Conservation (phyloP, 2,888 invertebrate species). For the Catocala sponsa region DNA sequence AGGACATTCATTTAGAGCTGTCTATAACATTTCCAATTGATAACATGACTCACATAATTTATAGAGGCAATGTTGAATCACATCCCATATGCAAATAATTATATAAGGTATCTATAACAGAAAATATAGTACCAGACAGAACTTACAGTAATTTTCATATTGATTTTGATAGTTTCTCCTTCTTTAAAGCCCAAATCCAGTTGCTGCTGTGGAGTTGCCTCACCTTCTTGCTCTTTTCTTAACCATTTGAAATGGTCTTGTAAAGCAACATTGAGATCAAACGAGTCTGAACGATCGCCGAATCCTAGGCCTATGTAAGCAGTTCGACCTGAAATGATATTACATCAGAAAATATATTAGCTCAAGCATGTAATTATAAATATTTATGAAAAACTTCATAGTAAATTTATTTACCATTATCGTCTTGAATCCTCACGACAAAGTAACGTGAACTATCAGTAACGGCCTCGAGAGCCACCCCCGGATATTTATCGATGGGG, state of each 20-base stretch:
- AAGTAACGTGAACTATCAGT: conserved; percentile 99
- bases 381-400: conserved; percentile 1
- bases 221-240: conserved; percentile 93
- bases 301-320: conserved; percentile 99
- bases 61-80: neutral
- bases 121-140: neutral
- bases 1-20: too few species aligned
- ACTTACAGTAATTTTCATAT: conserved; percentile 97
- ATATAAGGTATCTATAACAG: neutral
- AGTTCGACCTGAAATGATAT: conserved; percentile 88
- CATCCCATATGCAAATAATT: neutral
- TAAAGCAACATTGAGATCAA: conserved; percentile 99
- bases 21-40: neutral
- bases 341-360: conserved; percentile 29
- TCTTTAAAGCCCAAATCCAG: conserved; percentile 99
- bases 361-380: conserved; percentile 4
- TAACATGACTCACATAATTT: neutral
- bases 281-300: conserved; percentile 98
- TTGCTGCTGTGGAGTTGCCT: conserved; percentile 92
- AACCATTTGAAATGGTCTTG: conserved; percentile 99
- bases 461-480: conserved; percentile 97
- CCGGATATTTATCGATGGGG: conserved; percentile 98
- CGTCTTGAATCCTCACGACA: conserved; percentile 97
- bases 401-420: conserved; percentile 90
- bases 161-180: conserved; percentile 99